Evolutionary conservation across 2,113 vertebrate species (phyloP).

Genomic region (Nannospalax galili): DNA sequence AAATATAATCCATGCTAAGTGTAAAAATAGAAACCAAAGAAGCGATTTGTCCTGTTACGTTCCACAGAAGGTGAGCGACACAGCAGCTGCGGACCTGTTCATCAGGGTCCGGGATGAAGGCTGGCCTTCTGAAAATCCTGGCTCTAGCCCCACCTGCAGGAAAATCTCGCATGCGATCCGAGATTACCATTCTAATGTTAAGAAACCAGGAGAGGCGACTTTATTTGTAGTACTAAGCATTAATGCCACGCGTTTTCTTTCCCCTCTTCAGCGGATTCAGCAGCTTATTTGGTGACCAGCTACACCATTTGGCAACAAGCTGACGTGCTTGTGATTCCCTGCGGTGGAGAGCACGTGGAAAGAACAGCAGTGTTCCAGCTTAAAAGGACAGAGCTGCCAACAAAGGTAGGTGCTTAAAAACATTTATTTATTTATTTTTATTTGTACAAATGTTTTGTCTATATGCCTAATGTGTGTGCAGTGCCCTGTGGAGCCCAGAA

Average conservation of each 20-base stretch:
- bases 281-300: conserved; percentile 42
- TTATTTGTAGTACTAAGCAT: conserved; percentile 38
- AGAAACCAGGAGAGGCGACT: conserved; percentile 63
- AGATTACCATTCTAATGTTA: conserved; percentile 55
- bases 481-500: no score
- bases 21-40: conserved; percentile 47
- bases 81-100: conserved; percentile 2
- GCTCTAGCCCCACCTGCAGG: conserved; percentile 50
- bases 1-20: conserved; percentile 24
- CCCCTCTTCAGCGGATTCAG: conserved; percentile 23
- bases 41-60: conserved; percentile 35
- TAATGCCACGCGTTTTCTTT: conserved; percentile 28
- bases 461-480: no score
- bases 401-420: conserved; percentile 53
- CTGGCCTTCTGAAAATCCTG: conserved; percentile 21
- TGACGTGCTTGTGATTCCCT: neutral
- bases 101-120: neutral
- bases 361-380: conserved; percentile 6
- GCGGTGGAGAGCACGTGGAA: conserved; percentile 14
- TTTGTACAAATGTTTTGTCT: no score
- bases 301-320: conserved; percentile 12
- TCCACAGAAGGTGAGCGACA: neutral
- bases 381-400: conserved; percentile 52
- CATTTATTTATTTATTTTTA: no score
- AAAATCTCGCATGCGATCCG: conserved; percentile 74